Evolutionary conservation across 2,888 invertebrate species (phyloP), one percentile per base, ranked within the genome.

Genomic region (Cordylochernes scorpioides): DNA sequence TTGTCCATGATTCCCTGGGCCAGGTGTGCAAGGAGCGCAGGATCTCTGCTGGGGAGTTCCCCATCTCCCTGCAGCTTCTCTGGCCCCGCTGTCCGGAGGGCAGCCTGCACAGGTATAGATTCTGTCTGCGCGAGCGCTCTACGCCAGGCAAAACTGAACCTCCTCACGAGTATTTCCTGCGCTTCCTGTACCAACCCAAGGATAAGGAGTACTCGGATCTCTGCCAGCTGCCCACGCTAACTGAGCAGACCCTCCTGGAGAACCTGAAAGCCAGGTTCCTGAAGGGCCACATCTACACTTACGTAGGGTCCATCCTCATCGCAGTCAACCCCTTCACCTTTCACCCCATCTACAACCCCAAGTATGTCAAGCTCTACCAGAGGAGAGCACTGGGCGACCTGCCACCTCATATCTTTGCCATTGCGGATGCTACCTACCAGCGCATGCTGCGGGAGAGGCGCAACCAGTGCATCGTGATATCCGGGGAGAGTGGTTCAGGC

Each of bases 291-390:
- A 88, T 88, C 46, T 88, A 88, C 57, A 88, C 88, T 7, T 86
- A 86, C 48, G 84, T 86, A 41, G 86, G 86, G 30, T 80, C 80
- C 31, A 88, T 91, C 50, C 61, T 91, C 34, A 84, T 91, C 47
- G 84, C 88, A 29, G 71, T 88, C 39, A 88, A 88, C 44, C 60
- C 60, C 7, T 60, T 60, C 46, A 60, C 61, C 59, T 86, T 86
- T 56, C 82, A 82, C 55, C 86, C 88, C 14, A 88, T 91, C 44
- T 91, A 88, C 61, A 88, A 88, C 58, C 88, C 88, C 26, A 88
- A 86, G 57, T 86, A 84, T 60, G 86, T 86, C 42, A 77, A 82
- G 55, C 58, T 86, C 44, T 91, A 88, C 57, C 86, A 88, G 57
- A 82, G 80, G 57, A 67, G 80, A 50, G 61, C 80, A 44, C 63